Evolutionary conservation across 2,797 vertebrate genomes (phyloP).

Genomic region (Gymnodraco acuticeps): DNA sequence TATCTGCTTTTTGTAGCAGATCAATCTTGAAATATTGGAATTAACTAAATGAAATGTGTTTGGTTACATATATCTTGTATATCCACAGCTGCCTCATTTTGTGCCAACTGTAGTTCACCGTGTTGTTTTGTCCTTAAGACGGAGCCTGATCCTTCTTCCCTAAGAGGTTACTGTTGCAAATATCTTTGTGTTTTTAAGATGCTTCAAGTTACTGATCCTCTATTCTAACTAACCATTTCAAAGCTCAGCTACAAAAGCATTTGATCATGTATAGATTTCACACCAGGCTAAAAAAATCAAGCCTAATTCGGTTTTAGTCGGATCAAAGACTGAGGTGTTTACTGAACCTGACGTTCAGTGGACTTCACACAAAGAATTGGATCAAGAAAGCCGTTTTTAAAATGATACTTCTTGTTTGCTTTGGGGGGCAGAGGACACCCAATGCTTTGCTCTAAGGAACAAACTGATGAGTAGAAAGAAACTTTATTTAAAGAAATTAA

Average conservation of each 20-base stretch:
- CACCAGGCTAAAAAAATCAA: neutral
- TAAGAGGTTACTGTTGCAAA: slow-evolving; percentile 36
- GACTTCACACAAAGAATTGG: slow-evolving; percentile 12
- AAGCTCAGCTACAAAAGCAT: slow-evolving; percentile 4
- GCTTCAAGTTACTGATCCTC: slow-evolving; percentile 1
- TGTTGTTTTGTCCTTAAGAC: slow-evolving; percentile 1
- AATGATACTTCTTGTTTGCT: slow-evolving; percentile 14
- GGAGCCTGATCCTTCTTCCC: slow-evolving; percentile 16
- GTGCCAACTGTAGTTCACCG: slow-evolving; percentile 43
- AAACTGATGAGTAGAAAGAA: neutral
- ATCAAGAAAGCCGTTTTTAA: slow-evolving; percentile 1
- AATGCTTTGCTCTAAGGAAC: slow-evolving; percentile 5
- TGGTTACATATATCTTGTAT: neutral
- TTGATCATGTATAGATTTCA: neutral
- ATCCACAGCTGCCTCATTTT: slow-evolving; percentile 39
- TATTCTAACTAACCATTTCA: slow-evolving; percentile 22
- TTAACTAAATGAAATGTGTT: neutral
- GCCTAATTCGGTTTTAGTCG: neutral
- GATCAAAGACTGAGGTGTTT: slow-evolving; percentile 5
- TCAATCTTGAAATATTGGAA: neutral
- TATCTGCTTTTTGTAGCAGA: neutral
- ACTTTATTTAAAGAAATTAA: neutral
- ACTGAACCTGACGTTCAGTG: slow-evolving; percentile 7
- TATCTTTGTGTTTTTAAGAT: neutral
- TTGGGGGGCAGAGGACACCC: neutral